phyloP scores from a whole-genome alignment of 2,888 invertebrate species.

The Eumacrocentrus americanus region DNA sequence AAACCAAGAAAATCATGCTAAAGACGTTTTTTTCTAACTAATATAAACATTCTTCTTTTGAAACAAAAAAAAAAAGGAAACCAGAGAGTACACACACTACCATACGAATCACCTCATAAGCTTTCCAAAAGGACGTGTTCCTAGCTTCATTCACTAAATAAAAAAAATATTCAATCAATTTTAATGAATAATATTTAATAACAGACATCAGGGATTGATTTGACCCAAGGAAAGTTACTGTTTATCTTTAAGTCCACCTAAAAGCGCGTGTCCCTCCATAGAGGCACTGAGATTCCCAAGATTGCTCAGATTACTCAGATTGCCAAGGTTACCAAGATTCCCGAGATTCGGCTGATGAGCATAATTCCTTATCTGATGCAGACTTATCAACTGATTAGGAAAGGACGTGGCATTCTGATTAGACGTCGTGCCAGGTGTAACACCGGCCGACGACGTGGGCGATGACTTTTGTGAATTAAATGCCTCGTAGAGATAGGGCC shows the following conservation, averaged over 20 bases:
- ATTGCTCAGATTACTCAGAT: conserved; percentile 56
- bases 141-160: conserved; percentile 1
- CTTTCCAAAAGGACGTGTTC: no score
- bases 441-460: conserved; percentile 59
- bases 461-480: conserved; percentile 77
- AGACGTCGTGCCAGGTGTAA: conserved; percentile 48
- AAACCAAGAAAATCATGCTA: no score
- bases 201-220: neutral
- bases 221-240: conserved; percentile 44
- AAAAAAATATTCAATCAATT: neutral
- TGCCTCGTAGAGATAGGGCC: conserved; percentile 92
- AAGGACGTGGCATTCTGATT: conserved; percentile 71
- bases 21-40: no score
- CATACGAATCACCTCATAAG: no score
- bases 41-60: no score
- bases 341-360: conserved; percentile 87
- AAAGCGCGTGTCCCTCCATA: conserved; percentile 57
- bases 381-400: conserved; percentile 91
- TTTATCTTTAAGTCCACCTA: conserved; percentile 59
- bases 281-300: conserved; percentile 56
- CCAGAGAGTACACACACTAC: no score
- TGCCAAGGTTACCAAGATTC: conserved; percentile 54
- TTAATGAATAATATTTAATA: conserved; percentile 11
- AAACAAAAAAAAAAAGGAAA: conserved; percentile 5
- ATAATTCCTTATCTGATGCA: conserved; percentile 96